Conservation (phyloP, 2,888 invertebrate species). For the Empis stercorea region DNA sequence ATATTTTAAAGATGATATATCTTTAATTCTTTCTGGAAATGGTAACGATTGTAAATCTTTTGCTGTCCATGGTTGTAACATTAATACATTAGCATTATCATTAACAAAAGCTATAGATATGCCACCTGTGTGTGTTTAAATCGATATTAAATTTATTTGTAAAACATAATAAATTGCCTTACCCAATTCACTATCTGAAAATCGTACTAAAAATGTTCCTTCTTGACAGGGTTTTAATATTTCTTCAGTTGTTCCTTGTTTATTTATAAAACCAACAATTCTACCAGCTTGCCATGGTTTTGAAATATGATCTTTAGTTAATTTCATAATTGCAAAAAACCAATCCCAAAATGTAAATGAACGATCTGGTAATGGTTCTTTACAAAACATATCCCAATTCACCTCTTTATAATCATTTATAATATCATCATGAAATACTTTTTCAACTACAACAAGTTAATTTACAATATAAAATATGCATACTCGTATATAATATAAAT, state of each 20-base stretch:
- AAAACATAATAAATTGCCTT: not conserved
- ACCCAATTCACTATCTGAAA: constrained; percentile 85
- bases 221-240: constrained; percentile 62
- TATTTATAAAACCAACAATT: constrained; percentile 90
- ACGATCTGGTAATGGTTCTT: constrained; percentile 79
- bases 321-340: constrained; percentile 96
- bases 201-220: constrained; percentile 88
- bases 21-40: constrained; percentile 80
- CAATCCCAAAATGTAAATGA: constrained; percentile 99
- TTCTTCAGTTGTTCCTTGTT: constrained; percentile 76
- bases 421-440: constrained; percentile 27
- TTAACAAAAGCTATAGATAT: constrained; percentile 90
- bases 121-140: constrained; percentile 59
- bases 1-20: constrained; percentile 67
- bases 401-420: constrained; percentile 38
- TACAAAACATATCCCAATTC: constrained; percentile 87
- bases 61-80: constrained; percentile 86
- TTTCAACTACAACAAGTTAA: constrained; percentile 25
- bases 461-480: not conserved
- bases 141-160: not conserved
- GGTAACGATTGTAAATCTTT: constrained; percentile 86
- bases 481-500: too few species aligned
- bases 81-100: constrained; percentile 57
- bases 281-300: constrained; percentile 83
- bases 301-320: constrained; percentile 85